Percentiles rank a stretch among this genome's conserved stretches.
These are phyloP conservation scores for Pocota personata DNA, from an alignment of 2,888 invertebrate genomes.

Conservation along the genomic window DNA sequence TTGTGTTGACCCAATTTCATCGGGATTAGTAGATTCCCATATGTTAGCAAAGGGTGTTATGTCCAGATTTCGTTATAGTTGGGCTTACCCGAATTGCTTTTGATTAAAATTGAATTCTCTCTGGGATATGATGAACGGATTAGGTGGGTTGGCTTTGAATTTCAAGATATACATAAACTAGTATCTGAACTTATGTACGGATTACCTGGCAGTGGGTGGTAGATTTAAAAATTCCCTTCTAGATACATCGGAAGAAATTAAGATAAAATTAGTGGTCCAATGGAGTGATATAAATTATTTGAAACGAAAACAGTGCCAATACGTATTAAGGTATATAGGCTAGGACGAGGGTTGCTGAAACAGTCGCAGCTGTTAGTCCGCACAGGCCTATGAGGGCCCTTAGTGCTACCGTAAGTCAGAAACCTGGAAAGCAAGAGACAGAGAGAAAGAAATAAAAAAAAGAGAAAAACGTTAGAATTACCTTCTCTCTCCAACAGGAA, in stretches of 20 bases:
- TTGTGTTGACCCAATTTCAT: constrained; percentile 53
- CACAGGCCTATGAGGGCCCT: too few relatives aligned
- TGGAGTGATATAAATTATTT: not conserved
- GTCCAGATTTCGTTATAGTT: constrained; percentile 43
- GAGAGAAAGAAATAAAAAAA: too few relatives aligned
- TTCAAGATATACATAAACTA: constrained; percentile 7
- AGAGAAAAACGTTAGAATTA: too few relatives aligned
- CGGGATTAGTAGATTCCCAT: constrained; percentile 30
- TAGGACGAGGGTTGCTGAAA: too few relatives aligned
- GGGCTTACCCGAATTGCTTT: constrained; percentile 44
- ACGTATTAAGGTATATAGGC: too few relatives aligned
- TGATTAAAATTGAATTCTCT: constrained; percentile 65
- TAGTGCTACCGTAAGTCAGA: too few relatives aligned
- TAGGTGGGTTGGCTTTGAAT: constrained; percentile 48
- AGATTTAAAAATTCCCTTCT: not conserved
- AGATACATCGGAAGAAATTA: not conserved
- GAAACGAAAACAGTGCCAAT: not conserved
- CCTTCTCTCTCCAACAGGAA: too few relatives aligned
- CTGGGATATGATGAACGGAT: constrained; percentile 47
- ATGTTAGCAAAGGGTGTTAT: constrained; percentile 30
- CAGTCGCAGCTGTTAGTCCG: too few relatives aligned
- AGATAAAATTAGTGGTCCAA: not conserved
- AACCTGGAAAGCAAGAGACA: too few relatives aligned
- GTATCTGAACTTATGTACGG: not conserved
- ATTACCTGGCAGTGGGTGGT: not conserved